A percentile compares a stretch with the other conserved stretches of the same genome.
Evolutionary conservation across 2,888 invertebrate genomes (phyloP).

Genomic region (Callyntrura guangdongensis): DNA sequence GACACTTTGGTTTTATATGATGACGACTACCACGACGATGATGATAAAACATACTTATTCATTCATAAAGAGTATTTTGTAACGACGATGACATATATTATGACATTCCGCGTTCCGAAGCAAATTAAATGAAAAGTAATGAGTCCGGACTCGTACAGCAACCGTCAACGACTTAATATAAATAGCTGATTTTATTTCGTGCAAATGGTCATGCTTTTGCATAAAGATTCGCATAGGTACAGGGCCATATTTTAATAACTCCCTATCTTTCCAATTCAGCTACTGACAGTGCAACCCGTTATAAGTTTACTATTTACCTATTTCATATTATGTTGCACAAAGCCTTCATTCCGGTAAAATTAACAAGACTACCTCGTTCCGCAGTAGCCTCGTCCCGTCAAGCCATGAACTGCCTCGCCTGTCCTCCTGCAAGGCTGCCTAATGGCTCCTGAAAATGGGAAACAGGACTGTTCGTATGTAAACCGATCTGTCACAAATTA

Average conservation of each 20-base stretch:
- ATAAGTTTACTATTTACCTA: not conserved
- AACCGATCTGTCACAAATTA: slow-evolving; percentile 77
- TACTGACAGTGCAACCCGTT: no score
- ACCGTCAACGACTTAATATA: no score
- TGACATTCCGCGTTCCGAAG: no score
- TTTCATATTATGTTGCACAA: not conserved
- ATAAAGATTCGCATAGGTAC: no score
- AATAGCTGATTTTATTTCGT: no score
- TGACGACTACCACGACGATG: no score
- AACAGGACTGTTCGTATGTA: slow-evolving; percentile 73
- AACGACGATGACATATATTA: slow-evolving; percentile 25
- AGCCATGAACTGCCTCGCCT: not conserved
- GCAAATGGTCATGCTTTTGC: no score
- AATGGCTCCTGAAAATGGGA: slow-evolving; percentile 72
- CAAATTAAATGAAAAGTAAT: slow-evolving; percentile 67
- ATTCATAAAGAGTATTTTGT: no score
- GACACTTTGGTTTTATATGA: no score
- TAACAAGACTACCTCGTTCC: not conserved
- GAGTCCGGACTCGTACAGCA: slow-evolving; percentile 14
- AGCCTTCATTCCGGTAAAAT: not conserved
- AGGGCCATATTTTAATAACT: no score
- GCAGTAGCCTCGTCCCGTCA: not conserved
- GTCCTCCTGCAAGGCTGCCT: slow-evolving; percentile 41
- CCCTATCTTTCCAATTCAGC: no score
- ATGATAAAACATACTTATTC: no score